Evolutionary conservation across 2,888 invertebrate genomes (phyloP).

Genomic region (Melolontha melolontha): DNA sequence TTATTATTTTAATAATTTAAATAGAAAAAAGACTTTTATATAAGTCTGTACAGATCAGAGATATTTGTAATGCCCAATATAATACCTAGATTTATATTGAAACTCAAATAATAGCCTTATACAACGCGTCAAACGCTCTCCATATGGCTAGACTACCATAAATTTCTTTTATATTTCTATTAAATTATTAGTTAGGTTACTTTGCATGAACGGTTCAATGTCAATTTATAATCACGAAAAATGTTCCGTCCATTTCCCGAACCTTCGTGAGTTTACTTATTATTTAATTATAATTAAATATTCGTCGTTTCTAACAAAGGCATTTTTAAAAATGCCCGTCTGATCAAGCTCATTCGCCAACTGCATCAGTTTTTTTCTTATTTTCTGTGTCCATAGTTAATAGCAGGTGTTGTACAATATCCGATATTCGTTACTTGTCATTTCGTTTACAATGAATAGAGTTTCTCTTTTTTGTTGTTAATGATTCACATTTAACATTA

Average conservation of each 20-base stretch:
- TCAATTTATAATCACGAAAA: conserved; percentile 28
- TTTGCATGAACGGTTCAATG: conserved; percentile 8
- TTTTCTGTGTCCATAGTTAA: neutral
- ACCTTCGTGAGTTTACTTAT: conserved; percentile 3
- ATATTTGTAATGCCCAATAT: no score
- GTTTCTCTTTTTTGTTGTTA: neutral
- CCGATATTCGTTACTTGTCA: conserved; percentile 30
- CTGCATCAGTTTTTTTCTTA: conserved; percentile 3
- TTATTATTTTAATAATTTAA: no score
- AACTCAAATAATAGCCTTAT: conserved; percentile 23
- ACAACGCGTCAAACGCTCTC: conserved; percentile 6
- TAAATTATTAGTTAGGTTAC: conserved; percentile 29
- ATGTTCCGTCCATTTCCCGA: conserved; percentile 9
- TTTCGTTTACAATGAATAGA: neutral
- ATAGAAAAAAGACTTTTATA: no score
- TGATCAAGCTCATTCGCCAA: neutral
- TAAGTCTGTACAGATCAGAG: no score
- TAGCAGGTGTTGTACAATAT: conserved; percentile 35
- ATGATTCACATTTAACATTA: neutral
- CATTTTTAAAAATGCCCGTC: conserved; percentile 8
- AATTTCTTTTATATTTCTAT: conserved; percentile 5
- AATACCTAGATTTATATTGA: conserved; percentile 9
- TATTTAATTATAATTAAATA: conserved; percentile 37
- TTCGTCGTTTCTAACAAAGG: conserved; percentile 20
- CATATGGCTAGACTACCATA: conserved; percentile 19